Conservation (phyloP, 2,797 vertebrate species). For the Buphagus erythrorhynchus region DNA sequence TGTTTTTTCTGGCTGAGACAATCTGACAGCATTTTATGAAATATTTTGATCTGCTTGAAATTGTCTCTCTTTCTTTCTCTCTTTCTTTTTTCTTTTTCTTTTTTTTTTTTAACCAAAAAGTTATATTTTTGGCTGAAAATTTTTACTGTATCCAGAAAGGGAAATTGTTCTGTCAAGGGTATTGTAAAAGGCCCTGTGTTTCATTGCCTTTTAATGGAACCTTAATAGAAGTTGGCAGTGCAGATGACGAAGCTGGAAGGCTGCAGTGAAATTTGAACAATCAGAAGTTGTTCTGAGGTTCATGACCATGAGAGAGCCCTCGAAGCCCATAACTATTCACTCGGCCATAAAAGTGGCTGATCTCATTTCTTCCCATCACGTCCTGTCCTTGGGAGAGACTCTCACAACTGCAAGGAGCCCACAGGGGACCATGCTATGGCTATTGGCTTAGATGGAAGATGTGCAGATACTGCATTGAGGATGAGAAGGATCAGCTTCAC, state of each 20-base stretch:
- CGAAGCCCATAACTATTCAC: not conserved
- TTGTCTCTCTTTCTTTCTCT: not conserved
- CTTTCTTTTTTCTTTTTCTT: no score
- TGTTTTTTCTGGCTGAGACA: slow-evolving; percentile 17
- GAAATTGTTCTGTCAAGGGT: slow-evolving; percentile 47
- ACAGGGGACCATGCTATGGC: not conserved
- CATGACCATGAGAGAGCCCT: slow-evolving; percentile 37
- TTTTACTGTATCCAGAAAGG: slow-evolving; percentile 40
- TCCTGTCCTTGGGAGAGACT: not conserved
- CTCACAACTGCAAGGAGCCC: not conserved
- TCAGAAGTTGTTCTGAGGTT: slow-evolving; percentile 50
- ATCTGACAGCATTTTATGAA: not conserved
- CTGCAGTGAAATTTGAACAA: slow-evolving; percentile 59
- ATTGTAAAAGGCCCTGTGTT: slow-evolving; percentile 58
- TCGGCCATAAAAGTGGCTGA: slow-evolving; percentile 21
- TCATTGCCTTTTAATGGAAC: slow-evolving; percentile 63
- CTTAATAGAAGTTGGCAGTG: slow-evolving; percentile 58
- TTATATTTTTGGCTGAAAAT: slow-evolving; percentile 3
- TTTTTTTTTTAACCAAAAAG: not conserved
- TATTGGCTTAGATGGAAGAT: not conserved
- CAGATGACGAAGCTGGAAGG: slow-evolving; percentile 48
- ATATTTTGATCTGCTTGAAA: slow-evolving; percentile 15
- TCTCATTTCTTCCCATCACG: not conserved
- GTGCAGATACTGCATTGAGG: not conserved
- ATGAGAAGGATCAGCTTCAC: not conserved